A percentile compares a stretch with the other conserved stretches of the same genome.
Conservation (phyloP, 1,140 invertebrate species). For the Lethrus apterus region DNA sequence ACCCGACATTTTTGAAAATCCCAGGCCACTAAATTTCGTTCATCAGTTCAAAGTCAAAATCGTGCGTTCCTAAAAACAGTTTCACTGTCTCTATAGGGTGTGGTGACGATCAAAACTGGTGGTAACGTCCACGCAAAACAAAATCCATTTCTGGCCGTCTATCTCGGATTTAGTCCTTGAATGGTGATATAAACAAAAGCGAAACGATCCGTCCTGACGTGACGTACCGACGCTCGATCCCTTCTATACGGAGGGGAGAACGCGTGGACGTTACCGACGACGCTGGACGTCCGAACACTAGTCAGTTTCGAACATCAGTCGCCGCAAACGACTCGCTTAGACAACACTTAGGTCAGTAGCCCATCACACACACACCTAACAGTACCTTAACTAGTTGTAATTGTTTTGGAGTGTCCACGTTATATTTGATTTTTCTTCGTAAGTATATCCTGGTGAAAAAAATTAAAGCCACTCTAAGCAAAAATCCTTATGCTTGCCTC, state of each 20-base stretch:
- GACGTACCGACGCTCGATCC: slow-evolving; percentile 6
- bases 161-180: slow-evolving; percentile 8
- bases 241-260: slow-evolving; percentile 3
- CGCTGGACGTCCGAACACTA: slow-evolving; percentile 13
- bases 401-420: background rate
- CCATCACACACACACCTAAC: slow-evolving; percentile 9
- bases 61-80: no score
- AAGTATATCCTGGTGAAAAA: slow-evolving; percentile 3
- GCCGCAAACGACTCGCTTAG: slow-evolving; percentile 19
- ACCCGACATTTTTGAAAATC: no score
- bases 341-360: slow-evolving; percentile 18
- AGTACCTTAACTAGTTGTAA: slow-evolving; percentile 8
- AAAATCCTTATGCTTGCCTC: no score
- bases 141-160: no score
- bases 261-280: slow-evolving; percentile 14
- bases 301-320: slow-evolving; percentile 20
- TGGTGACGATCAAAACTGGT: no score
- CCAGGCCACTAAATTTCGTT: no score
- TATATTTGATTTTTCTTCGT: background rate
- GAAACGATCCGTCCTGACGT: slow-evolving; percentile 3
- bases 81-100: no score
- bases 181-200: slow-evolving; percentile 19
- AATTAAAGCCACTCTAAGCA: no score
- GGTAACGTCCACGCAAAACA: no score
- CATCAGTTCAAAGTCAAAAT: no score